These are phyloP conservation scores for Zaprionus lachaisei DNA, from an alignment of 1,140 invertebrate species.

Conservation along the genomic window DNA sequence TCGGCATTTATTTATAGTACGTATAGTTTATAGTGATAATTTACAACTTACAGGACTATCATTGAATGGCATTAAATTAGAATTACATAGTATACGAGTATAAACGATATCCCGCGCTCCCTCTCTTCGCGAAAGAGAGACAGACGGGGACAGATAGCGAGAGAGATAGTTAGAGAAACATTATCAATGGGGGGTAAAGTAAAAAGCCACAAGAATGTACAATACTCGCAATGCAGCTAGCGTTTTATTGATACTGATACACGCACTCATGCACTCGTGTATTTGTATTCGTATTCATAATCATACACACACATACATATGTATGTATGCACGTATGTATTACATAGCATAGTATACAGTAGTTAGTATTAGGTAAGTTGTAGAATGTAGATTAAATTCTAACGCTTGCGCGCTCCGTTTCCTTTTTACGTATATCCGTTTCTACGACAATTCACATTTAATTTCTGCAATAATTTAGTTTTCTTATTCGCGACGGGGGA, in stretches of 20 bases:
- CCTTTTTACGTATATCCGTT: slow-evolving; percentile 79
- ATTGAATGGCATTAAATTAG: slow-evolving; percentile 81
- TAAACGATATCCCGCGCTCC: slow-evolving; percentile 48
- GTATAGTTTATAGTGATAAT: slow-evolving; percentile 79
- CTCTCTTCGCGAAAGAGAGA: not conserved
- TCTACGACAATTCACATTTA: slow-evolving; percentile 79
- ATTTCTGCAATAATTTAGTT: slow-evolving; percentile 69
- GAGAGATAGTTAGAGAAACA: slow-evolving; percentile 39
- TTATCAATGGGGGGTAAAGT: slow-evolving; percentile 48
- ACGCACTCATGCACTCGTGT: not conserved
- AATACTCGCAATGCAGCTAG: slow-evolving; percentile 56
- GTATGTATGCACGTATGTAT: slow-evolving; percentile 23
- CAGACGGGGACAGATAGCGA: not conserved
- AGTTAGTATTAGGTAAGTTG: slow-evolving; percentile 64
- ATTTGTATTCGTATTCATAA: slow-evolving; percentile 32
- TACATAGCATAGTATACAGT: slow-evolving; percentile 39
- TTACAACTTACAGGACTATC: slow-evolving; percentile 78
- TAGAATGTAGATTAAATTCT: slow-evolving; percentile 57
- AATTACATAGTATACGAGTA: slow-evolving; percentile 71
- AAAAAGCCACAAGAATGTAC: slow-evolving; percentile 73
- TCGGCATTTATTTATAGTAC: slow-evolving; percentile 47
- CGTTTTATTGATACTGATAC: slow-evolving; percentile 42
- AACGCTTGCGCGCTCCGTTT: slow-evolving; percentile 39
- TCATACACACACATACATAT: slow-evolving; percentile 36
- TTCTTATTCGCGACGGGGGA: slow-evolving; percentile 47